Evolutionary conservation across 2,113 vertebrate genomes (phyloP).

Genomic region (Podilymbus podiceps): DNA sequence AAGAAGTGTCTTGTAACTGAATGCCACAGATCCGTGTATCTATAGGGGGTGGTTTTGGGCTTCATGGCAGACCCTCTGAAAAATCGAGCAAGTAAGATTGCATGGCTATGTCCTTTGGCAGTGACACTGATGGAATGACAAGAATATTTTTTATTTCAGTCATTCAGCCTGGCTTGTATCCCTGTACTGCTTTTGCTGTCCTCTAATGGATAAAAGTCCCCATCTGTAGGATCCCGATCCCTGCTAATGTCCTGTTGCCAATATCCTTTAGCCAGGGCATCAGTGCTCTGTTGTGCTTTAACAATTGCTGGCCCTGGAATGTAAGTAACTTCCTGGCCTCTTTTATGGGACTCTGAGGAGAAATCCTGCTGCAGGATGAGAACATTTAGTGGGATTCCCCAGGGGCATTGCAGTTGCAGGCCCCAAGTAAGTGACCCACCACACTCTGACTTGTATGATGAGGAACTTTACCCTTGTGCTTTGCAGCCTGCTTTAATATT

Average conservation of each 20-base stretch:
- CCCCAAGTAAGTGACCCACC: background rate
- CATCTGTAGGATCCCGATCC: background rate
- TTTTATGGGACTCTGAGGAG: slow-evolving; percentile 20
- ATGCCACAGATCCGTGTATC: background rate
- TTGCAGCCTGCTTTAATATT: slow-evolving; percentile 1
- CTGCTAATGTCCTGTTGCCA: background rate
- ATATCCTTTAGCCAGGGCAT: background rate
- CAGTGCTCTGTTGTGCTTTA: background rate
- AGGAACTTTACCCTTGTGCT: background rate
- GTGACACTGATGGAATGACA: background rate
- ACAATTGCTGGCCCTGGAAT: background rate
- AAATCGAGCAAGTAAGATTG: background rate
- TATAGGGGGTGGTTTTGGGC: background rate
- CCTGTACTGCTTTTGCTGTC: background rate
- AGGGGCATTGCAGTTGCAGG: background rate
- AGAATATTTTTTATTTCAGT: background rate
- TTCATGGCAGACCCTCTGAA: background rate
- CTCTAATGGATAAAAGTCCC: background rate
- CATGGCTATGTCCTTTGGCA: background rate
- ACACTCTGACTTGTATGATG: background rate
- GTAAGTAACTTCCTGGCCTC: background rate
- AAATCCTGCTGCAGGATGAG: background rate
- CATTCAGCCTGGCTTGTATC: background rate
- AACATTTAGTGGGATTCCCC: background rate
- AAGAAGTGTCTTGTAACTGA: background rate